phyloP scores from a whole-genome alignment of 2,888 invertebrate genomes.

The Myopa tessellatipennis region DNA sequence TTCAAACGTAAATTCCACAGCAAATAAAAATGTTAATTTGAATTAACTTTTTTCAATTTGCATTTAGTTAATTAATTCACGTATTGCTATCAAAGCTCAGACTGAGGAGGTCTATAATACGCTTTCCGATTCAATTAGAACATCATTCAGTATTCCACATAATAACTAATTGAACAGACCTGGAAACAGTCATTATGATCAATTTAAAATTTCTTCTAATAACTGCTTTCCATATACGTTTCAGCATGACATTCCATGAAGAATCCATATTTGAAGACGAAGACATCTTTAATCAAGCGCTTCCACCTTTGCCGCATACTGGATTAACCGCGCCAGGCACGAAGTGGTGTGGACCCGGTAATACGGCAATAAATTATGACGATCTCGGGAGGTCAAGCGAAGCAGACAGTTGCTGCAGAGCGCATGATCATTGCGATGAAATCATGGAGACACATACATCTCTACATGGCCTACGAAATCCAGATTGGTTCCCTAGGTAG shows the following conservation, averaged over 20 bases:
- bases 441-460: slow-evolving; percentile 59
- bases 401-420: slow-evolving; percentile 88
- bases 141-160: not conserved
- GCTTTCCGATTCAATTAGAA: no score
- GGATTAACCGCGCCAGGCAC: slow-evolving; percentile 75
- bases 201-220: slow-evolving; percentile 10
- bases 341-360: slow-evolving; percentile 93
- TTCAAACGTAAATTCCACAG: no score
- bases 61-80: no score
- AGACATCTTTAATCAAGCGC: slow-evolving; percentile 63
- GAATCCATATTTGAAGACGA: slow-evolving; percentile 66
- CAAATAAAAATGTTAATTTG: no score
- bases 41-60: no score
- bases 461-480: slow-evolving; percentile 60
- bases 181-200: not conserved
- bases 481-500: slow-evolving; percentile 65
- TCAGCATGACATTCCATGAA: slow-evolving; percentile 53
- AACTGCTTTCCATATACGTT: not conserved
- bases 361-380: slow-evolving; percentile 80
- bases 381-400: slow-evolving; percentile 84
- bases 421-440: slow-evolving; percentile 76
- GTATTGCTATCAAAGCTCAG: no score
- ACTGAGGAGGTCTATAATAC: no score
- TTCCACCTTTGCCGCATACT: slow-evolving; percentile 57
- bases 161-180: not conserved